These are phyloP conservation scores for Osmerus mordax DNA, from an alignment of 2,113 vertebrate species.

Conservation along the genomic window DNA sequence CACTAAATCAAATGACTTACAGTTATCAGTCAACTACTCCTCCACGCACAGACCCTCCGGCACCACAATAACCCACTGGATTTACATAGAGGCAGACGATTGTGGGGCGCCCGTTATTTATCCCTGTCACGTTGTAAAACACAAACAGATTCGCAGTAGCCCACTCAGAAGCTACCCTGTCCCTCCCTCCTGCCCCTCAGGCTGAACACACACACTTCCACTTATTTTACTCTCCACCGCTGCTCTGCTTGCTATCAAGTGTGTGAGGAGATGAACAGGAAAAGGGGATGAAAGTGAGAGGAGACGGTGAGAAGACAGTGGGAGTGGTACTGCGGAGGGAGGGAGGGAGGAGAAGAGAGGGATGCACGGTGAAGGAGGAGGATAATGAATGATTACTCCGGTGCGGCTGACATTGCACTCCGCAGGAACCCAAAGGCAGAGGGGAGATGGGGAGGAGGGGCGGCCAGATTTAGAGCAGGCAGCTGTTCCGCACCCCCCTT, in stretches of 20 bases:
- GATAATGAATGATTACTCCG: slow-evolving; percentile 64
- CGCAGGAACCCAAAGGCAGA: slow-evolving; percentile 66
- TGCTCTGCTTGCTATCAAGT: too few relatives aligned
- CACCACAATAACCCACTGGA: slow-evolving; percentile 26
- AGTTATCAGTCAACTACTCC: not conserved
- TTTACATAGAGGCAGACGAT: slow-evolving; percentile 38
- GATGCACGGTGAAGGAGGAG: slow-evolving; percentile 27
- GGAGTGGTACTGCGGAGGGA: not conserved
- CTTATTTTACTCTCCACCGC: too few relatives aligned
- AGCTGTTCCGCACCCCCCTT: slow-evolving; percentile 60
- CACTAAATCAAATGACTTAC: slow-evolving; percentile 19
- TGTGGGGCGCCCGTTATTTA: not conserved
- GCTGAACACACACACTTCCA: too few relatives aligned
- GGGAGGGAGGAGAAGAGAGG: slow-evolving; percentile 6
- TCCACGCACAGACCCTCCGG: slow-evolving; percentile 20
- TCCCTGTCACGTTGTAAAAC: not conserved
- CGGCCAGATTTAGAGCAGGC: slow-evolving; percentile 63
- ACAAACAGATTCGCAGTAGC: not conserved
- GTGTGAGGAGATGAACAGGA: not conserved
- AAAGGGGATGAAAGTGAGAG: not conserved
- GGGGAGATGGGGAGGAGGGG: slow-evolving; percentile 46
- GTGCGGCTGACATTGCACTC: slow-evolving; percentile 69
- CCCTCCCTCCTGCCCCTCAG: too few relatives aligned
- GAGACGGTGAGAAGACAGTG: not conserved
- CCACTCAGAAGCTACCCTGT: not conserved